Base-by-base conservation (phyloP, 2,797 vertebrate genomes). In the Aythya fuligula region DNA sequence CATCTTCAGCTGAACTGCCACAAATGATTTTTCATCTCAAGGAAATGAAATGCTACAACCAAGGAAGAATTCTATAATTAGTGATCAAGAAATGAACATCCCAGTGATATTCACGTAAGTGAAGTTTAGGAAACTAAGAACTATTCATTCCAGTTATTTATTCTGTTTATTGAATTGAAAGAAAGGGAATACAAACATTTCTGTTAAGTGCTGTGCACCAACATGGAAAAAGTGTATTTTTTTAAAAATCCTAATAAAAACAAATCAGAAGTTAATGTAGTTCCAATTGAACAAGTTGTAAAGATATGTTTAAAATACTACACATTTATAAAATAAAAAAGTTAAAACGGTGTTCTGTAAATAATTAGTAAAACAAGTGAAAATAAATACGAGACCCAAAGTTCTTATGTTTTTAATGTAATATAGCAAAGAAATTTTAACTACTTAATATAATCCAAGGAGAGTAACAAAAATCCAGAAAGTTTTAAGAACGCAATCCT, bases 401-500 rank as follows among this genome's bases (percentile, higher is more conserved):
- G 97, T 98, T 99, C 98, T 99, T 99, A 99, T 98, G 99, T 98
- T 99, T 97, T 99, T 99, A 99, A 99, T 99, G 99, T 99, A 98
- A 99, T 99, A 99, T 98, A 99, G 98, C 98, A 98, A 99, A 98
- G 98, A 98, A 99, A 99, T 98, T 98, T 98, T 98, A 99, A 98
- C 97, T 97, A 98, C 97, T 98, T 97, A 98, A 98, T 97, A 98
- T 98, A 98, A 98, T 98, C 98, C 97, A 96, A 98, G 98, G 98
- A 97, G 98, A 98, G 97, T 98, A 99, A 99, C 98, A 99, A 99
- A 98, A 98, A 98, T 98, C 97, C 98, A 98, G 98, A 98, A 99
- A 99, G 98, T 99, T 99, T 97, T 97, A 98, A 98, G 98, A 99
- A 99, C 97, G 98, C 98, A 98, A 98, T 98, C 98, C 98, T 99